Percentiles rank a stretch among this genome's conserved stretches.
These are phyloP conservation scores for Oceanodroma leucorhoa DNA, from an alignment of 2,797 vertebrate genomes.

Conservation along the genomic window DNA sequence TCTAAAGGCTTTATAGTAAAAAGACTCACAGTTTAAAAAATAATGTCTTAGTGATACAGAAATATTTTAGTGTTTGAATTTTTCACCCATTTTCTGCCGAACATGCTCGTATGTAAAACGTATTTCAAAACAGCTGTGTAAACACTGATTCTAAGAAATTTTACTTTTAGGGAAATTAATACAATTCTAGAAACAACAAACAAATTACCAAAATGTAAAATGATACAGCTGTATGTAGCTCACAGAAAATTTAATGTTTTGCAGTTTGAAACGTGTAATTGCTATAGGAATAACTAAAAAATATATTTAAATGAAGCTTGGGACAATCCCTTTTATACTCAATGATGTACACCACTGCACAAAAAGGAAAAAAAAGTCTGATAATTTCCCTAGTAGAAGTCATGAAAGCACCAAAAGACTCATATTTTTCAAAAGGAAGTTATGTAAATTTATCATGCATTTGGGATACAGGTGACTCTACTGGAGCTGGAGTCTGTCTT, in stretches of 20 bases:
- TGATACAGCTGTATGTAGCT: neutral
- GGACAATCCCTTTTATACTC: neutral
- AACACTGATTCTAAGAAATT: neutral
- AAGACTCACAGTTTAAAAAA: neutral
- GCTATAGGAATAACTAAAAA: neutral
- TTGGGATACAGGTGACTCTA: conserved; percentile 32
- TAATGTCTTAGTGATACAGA: neutral
- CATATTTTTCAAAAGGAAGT: conserved; percentile 13
- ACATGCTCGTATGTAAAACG: neutral
- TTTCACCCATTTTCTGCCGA: neutral
- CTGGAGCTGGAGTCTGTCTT: neutral
- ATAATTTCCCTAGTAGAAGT: neutral
- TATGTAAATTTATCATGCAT: conserved; percentile 10
- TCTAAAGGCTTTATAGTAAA: neutral
- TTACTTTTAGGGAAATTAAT: conserved; percentile 2
- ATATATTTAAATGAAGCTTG: neutral
- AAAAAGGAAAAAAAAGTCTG: neutral
- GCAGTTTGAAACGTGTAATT: neutral
- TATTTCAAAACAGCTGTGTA: neutral
- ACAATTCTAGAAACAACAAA: neutral
- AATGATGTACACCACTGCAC: neutral
- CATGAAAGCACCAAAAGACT: neutral
- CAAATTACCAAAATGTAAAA: neutral
- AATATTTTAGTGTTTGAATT: neutral
- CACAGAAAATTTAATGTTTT: neutral